Percentiles rank a stretch among this genome's conserved stretches.
phyloP scores from a whole-genome alignment of 2,888 invertebrate genomes.

The Rhorus exstirpatorius region DNA sequence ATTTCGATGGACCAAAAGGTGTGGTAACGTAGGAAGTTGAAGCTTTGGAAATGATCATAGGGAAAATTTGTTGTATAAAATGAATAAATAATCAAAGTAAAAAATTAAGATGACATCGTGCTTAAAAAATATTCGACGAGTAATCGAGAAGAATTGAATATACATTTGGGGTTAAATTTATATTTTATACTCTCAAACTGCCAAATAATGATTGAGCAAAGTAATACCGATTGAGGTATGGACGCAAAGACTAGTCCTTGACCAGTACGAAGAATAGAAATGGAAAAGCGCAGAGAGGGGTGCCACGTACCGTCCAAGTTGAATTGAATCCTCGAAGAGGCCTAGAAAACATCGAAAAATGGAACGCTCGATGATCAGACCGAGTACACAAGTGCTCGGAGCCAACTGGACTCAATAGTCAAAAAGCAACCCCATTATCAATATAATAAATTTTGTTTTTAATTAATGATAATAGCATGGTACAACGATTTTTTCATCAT shows the following conservation, averaged over 20 bases:
- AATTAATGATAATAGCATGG: too few species aligned
- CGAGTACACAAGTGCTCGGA: conserved; percentile 23
- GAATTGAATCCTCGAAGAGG: conserved; percentile 31
- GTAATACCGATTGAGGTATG: conserved; percentile 34
- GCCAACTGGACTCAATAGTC: conserved; percentile 18
- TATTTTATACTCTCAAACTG: background rate
- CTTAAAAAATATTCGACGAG: background rate
- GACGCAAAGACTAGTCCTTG: background rate
- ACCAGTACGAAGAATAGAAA: conserved; percentile 24
- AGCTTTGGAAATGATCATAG: conserved; percentile 3
- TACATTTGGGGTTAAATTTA: background rate
- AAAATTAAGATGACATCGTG: background rate
- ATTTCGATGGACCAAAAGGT: conserved; percentile 27
- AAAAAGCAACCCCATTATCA: background rate
- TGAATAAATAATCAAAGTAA: background rate
- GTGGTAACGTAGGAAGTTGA: background rate
- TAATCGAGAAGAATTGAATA: background rate
- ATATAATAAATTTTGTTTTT: background rate
- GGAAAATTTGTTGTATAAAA: background rate
- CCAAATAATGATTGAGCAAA: conserved; percentile 37
- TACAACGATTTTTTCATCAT: too few species aligned
- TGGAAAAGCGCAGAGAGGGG: conserved; percentile 6
- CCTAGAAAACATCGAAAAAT: conserved; percentile 20
- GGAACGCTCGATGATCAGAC: conserved; percentile 34
- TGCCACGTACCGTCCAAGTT: background rate